A percentile compares a stretch with the other conserved stretches of the same genome.
These are phyloP conservation scores for Acronicta aceris DNA, from an alignment of 2,888 invertebrate genomes.

Conservation along the genomic window DNA sequence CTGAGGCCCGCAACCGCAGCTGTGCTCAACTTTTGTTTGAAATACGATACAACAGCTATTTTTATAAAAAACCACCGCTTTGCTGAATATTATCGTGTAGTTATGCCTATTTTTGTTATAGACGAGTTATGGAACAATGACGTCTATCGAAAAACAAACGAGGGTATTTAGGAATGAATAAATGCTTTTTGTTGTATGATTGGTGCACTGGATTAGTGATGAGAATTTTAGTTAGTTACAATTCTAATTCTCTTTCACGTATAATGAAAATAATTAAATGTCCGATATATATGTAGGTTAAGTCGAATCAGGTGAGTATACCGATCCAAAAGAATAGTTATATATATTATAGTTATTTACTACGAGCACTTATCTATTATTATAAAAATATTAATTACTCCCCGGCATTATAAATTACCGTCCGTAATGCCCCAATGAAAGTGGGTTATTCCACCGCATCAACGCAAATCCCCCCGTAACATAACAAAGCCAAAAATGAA, in stretches of 20 bases:
- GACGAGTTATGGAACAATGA: constrained; percentile 16
- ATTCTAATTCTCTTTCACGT: no score
- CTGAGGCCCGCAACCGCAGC: constrained; percentile 36
- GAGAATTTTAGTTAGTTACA: no score
- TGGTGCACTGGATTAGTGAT: no score
- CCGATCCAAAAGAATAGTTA: no score
- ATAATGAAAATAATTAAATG: no score
- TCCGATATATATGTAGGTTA: no score
- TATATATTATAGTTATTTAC: no score
- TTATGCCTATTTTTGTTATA: constrained; percentile 13
- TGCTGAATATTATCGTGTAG: constrained; percentile 26
- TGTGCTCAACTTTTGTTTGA: constrained; percentile 50
- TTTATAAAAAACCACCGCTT: constrained; percentile 25
- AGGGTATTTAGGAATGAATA: not conserved
- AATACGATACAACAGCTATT: constrained; percentile 46
- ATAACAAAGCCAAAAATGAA: not conserved
- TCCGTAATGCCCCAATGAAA: no score
- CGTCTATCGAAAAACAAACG: not conserved
- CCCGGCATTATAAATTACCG: no score
- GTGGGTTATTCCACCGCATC: not conserved
- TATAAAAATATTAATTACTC: no score
- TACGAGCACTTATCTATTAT: no score
- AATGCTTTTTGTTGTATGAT: not conserved
- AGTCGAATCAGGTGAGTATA: no score
- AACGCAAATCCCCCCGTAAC: not conserved